Percentiles rank a stretch among this genome's conserved stretches.
phyloP scores from a whole-genome alignment of 2,113 vertebrate genomes.

The Procapra przewalskii region DNA sequence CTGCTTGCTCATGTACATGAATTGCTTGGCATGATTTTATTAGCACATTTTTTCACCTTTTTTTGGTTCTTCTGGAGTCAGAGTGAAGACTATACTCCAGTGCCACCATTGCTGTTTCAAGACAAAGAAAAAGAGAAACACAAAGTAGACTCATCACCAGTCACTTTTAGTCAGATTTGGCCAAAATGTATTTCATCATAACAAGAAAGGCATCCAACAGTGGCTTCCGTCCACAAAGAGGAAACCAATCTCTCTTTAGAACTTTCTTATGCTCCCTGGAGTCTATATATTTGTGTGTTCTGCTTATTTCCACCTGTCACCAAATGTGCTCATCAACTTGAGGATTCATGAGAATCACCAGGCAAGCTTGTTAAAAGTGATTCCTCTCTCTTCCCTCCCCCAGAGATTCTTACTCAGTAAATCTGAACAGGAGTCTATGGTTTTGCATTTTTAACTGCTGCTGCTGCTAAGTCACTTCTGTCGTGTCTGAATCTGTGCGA shows the following conservation, averaged over 20 bases:
- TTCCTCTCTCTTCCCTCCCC: fast-evolving
- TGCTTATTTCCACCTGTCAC: neutral
- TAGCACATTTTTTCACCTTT: neutral
- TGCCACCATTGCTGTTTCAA: neutral
- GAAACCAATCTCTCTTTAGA: neutral
- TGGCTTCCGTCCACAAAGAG: neutral
- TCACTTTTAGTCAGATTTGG: neutral
- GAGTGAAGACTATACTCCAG: neutral
- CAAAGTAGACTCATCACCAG: fast-evolving
- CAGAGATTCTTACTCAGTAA: neutral
- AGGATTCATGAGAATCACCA: neutral
- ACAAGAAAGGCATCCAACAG: neutral
- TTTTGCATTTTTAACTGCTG: neutral
- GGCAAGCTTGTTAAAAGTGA: neutral
- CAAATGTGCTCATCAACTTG: neutral
- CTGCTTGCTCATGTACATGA: neutral
- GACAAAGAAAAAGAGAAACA: conserved; percentile 1
- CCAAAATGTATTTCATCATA: neutral
- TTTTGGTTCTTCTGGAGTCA: neutral
- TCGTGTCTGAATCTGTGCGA: no score
- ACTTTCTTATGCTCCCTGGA: neutral
- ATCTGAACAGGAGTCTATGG: neutral
- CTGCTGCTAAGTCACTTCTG: no score
- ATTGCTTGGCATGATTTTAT: conserved; percentile 41
- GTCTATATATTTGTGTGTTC: neutral